Evolutionary conservation across 2,888 invertebrate genomes (phyloP).

Genomic region (Trichacis sp.): DNA sequence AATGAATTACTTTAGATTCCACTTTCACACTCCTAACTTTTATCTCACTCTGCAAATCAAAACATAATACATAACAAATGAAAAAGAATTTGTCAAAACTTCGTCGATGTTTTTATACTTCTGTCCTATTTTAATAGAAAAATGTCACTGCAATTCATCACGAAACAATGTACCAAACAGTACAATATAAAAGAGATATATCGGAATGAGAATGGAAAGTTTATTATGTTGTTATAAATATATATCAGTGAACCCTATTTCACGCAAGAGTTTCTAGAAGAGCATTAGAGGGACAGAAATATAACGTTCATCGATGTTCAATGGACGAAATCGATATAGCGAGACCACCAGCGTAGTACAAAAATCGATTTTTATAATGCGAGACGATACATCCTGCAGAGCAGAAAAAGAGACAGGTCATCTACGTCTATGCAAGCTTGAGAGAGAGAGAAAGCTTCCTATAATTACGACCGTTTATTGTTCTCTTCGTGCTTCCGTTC

Average conservation of each 20-base stretch:
- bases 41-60: too few relatives aligned
- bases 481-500: conserved; percentile 12
- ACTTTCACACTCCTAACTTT: too few relatives aligned
- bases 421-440: conserved; percentile 22
- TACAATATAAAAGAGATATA: too few relatives aligned
- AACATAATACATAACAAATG: too few relatives aligned
- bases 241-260: conserved; percentile 1
- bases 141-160: too few relatives aligned
- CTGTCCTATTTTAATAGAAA: too few relatives aligned
- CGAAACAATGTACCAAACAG: too few relatives aligned
- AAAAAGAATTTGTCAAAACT: too few relatives aligned
- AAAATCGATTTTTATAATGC: conserved; percentile 37
- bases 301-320: conserved; percentile 29
- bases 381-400: conserved; percentile 27
- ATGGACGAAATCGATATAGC: conserved; percentile 37
- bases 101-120: too few relatives aligned
- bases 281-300: conserved; percentile 26
- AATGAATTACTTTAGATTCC: too few relatives aligned
- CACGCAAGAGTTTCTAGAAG: conserved; percentile 15
- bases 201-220: not conserved
- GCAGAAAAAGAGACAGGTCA: conserved; percentile 20
- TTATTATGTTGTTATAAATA: conserved; percentile 29
- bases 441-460: too few relatives aligned
- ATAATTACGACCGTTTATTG: conserved; percentile 41
- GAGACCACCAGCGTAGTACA: conserved; percentile 23